Base-by-base conservation (phyloP, 2,888 invertebrate species). In the Sesamia inferens region DNA sequence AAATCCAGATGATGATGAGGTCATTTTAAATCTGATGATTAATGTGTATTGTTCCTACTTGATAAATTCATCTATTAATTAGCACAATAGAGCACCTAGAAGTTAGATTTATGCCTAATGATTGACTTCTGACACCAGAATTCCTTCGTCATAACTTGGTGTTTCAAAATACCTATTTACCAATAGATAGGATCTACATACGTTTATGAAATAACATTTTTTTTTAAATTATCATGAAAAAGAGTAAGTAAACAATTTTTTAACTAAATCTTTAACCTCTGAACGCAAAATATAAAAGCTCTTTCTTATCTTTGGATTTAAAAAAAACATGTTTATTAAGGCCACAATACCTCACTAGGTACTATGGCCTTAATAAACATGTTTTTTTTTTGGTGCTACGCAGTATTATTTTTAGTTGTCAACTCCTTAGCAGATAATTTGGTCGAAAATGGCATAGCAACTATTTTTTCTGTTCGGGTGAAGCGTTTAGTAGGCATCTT, bases 251-350 rank as follows among this genome's bases (percentile, higher is more conserved):
- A 14, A 68, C 22, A 42, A 14, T 47, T 1, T n/a, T 16, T 5
- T 48, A 48, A 48, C 24, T n/a, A 75, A 62, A 76, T 59, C 19
- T 55, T 47, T 64, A 22, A 77, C 54, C 58, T 75, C 8, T 75
- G 67, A 57, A 44, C 55, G 67, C 16, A 48, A 59, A 44, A 61
- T 22, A 48, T 31, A 65, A 2, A 13, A 59, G n/a, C 22, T 48
- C 3, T 55, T 47, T 48, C 44, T 76, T 76, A 76, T 78, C 61
- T 44, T 2, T 55, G 0, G n/a, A 22, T 13, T 7, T 11, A 19
- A 10, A 14, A 74, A 22, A 39, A 65, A 65, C 16, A 48, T 57
- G n/a, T 71, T 51, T 66, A 44, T 11, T 3, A n/a, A 13, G 16
- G 8, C 19, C 1, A 24, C 10, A 10, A 11, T 11, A n/a, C 19